phyloP scores from a whole-genome alignment of 2,797 vertebrate species.

The Propithecus deckenii region DNA sequence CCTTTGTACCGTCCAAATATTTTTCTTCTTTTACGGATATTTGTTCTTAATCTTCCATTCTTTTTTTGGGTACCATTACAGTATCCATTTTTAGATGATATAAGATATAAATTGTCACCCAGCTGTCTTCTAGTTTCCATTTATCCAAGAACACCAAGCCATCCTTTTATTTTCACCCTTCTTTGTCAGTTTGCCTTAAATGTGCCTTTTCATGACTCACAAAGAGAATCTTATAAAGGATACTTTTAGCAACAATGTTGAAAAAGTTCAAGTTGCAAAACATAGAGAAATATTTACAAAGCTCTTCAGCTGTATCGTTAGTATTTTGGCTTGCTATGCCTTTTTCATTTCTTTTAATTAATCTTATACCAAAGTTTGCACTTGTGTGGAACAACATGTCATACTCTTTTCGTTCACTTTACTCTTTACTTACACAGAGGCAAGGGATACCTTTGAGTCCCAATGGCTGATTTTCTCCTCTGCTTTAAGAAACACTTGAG shows the following conservation, averaged over 20 bases:
- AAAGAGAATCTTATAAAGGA: not conserved
- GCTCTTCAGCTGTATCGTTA: not conserved
- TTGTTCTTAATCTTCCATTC: not conserved
- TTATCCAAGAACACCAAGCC: not conserved
- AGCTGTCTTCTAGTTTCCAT: not conserved
- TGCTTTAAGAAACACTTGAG: not conserved
- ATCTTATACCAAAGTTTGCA: not conserved
- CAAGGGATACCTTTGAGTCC: not conserved
- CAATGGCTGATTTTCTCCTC: not conserved
- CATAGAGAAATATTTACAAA: not conserved
- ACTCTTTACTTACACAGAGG: not conserved
- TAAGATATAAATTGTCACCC: not conserved
- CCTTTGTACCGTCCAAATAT: not conserved
- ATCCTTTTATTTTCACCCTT: not conserved
- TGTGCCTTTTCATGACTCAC: not conserved
- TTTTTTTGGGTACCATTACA: not conserved
- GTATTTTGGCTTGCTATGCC: not conserved
- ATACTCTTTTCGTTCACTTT: not conserved
- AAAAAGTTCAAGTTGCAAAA: not conserved
- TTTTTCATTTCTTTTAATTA: not conserved
- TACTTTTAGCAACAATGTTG: not conserved
- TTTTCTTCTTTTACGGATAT: not conserved
- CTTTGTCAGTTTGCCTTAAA: not conserved
- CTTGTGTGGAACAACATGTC: not conserved
- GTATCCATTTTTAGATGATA: not conserved